These are phyloP conservation scores for Chelon labrosus DNA, from an alignment of 2,797 vertebrate species.

Conservation along the genomic window DNA sequence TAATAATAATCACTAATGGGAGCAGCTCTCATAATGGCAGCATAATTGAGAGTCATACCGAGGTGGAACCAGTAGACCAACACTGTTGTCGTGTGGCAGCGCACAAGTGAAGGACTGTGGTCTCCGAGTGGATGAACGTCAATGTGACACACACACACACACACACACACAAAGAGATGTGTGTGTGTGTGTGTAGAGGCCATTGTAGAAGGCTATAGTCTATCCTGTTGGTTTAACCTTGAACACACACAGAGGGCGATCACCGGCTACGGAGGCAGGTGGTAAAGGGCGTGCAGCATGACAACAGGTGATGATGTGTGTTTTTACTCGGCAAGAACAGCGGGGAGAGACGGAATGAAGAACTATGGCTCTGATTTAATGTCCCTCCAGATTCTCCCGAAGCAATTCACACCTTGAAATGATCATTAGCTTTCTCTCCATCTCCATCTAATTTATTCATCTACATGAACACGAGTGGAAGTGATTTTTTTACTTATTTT, in stretches of 20 bases:
- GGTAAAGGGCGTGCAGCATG: slow-evolving; percentile 47
- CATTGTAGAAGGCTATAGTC: background rate
- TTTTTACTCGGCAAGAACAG: no score
- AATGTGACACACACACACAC: slow-evolving; percentile 32
- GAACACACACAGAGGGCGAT: slow-evolving; percentile 20
- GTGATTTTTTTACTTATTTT: no score
- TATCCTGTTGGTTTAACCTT: slow-evolving; percentile 70
- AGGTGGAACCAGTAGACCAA: slow-evolving; percentile 32
- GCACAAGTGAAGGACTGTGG: slow-evolving; percentile 4
- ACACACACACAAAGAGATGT: slow-evolving; percentile 25
- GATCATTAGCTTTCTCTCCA: background rate
- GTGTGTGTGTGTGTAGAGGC: slow-evolving; percentile 17
- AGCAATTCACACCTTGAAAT: slow-evolving; percentile 30
- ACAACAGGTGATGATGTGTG: slow-evolving; percentile 30
- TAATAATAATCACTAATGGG: slow-evolving; percentile 30
- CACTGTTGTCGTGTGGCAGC: background rate
- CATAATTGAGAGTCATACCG: slow-evolving; percentile 44
- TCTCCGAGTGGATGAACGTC: slow-evolving; percentile 30
- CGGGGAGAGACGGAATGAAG: background rate
- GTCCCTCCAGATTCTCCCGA: background rate
- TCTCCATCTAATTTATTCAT: background rate
- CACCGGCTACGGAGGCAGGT: slow-evolving; percentile 34
- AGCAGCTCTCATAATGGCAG: slow-evolving; percentile 30
- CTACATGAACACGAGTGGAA: background rate
- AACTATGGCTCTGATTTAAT: slow-evolving; percentile 13